Percentiles rank a stretch among this genome's conserved stretches.
Conservation (phyloP, 2,888 invertebrate species). For the Lasioglossum oenotherae region DNA sequence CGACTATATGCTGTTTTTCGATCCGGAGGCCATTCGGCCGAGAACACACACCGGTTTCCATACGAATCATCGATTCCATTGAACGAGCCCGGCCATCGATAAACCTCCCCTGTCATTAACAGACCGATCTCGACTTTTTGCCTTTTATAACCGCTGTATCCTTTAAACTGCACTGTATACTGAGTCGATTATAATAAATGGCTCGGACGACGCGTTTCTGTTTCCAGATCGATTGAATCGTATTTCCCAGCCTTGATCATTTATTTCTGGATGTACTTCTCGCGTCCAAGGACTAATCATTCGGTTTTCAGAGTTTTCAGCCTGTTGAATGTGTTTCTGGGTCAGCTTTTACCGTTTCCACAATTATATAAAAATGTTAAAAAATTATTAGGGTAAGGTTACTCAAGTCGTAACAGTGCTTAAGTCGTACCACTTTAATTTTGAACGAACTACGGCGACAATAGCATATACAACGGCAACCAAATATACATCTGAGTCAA, state of each 20-base stretch:
- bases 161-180: background rate
- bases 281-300: background rate
- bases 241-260: background rate
- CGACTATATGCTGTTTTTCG: constrained; percentile 44
- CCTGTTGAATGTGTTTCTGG: background rate
- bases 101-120: background rate
- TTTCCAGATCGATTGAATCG: background rate
- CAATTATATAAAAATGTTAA: too few relatives aligned
- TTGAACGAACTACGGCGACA: too few relatives aligned
- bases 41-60: constrained; percentile 9
- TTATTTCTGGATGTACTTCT: background rate
- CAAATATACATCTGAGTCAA: too few relatives aligned
- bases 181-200: background rate
- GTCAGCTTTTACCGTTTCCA: background rate
- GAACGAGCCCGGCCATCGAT: background rate
- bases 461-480: too few relatives aligned
- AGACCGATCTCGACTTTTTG: background rate
- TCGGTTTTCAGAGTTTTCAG: background rate
- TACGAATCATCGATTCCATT: background rate
- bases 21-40: constrained; percentile 24
- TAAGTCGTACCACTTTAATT: too few relatives aligned
- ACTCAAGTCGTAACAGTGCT: too few relatives aligned
- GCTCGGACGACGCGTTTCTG: background rate
- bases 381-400: too few relatives aligned
- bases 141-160: background rate